Percentiles rank a stretch among this genome's conserved stretches.
Evolutionary conservation across 2,888 invertebrate species (phyloP).

Genomic region (Criorhina ranunculi): DNA sequence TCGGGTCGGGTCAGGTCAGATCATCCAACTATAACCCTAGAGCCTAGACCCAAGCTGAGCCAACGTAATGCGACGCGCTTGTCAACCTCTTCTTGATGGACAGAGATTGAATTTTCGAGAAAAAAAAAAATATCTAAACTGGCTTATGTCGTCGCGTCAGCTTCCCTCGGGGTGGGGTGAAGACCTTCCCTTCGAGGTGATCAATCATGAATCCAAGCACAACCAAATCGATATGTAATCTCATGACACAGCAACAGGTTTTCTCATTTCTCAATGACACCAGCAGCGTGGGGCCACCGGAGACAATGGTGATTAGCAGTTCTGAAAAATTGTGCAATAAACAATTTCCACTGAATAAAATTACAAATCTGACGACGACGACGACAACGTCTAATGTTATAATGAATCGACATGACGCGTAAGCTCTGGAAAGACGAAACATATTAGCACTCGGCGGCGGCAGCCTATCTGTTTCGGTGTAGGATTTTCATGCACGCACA

Average conservation of each 20-base stretch:
- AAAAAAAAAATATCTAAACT: too few relatives aligned
- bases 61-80: slow-evolving; percentile 40
- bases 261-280: slow-evolving; percentile 42
- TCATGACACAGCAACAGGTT: slow-evolving; percentile 66
- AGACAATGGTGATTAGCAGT: slow-evolving; percentile 58
- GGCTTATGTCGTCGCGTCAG: slow-evolving; percentile 9
- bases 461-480: slow-evolving; percentile 6
- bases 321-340: slow-evolving; percentile 63
- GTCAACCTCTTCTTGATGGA: slow-evolving; percentile 55
- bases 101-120: slow-evolving; percentile 35
- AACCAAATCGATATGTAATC: slow-evolving; percentile 24
- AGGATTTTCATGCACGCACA: slow-evolving; percentile 36
- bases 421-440: not conserved
- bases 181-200: slow-evolving; percentile 45
- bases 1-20: slow-evolving; percentile 35
- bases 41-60: slow-evolving; percentile 29
- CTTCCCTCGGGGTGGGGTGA: slow-evolving; percentile 4
- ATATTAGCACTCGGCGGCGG: not conserved
- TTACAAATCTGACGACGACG: slow-evolving; percentile 46
- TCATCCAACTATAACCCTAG: slow-evolving; percentile 16
- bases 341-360: slow-evolving; percentile 44
- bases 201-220: slow-evolving; percentile 55
- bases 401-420: slow-evolving; percentile 28
- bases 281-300: not conserved
- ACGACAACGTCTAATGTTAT: slow-evolving; percentile 10